A percentile compares a stretch with the other conserved stretches of the same genome.
Evolutionary conservation across 1,140 invertebrate genomes (phyloP).

Genomic region (Eumeta japonica): DNA sequence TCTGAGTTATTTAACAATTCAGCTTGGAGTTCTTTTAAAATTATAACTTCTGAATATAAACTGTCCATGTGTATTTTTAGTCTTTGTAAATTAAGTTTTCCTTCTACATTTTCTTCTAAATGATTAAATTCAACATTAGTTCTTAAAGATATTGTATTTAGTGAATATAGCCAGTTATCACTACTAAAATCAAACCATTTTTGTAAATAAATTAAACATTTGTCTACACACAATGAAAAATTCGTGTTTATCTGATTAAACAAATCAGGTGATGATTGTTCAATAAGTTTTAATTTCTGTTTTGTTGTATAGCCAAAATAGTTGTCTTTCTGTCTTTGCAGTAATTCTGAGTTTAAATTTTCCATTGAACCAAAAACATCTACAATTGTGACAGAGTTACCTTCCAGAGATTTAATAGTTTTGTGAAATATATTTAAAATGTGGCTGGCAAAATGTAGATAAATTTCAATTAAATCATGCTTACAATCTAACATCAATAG

Average conservation of each 20-base stretch:
- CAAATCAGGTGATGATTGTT: slow-evolving; percentile 2
- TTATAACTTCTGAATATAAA: too few species aligned
- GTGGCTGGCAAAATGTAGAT: slow-evolving; percentile 3
- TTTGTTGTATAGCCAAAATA: slow-evolving; percentile 5
- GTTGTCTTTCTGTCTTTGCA: slow-evolving; percentile 1
- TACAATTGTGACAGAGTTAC: slow-evolving; percentile 5
- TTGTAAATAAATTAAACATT: slow-evolving; percentile 4
- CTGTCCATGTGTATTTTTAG: too few species aligned
- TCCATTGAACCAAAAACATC: slow-evolving; percentile 2
- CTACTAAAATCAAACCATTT: slow-evolving; percentile 3
- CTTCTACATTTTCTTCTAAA: slow-evolving; percentile 2
- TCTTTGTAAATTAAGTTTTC: slow-evolving; percentile 2
- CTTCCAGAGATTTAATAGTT: slow-evolving; percentile 3
- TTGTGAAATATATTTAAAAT: slow-evolving; percentile 4
- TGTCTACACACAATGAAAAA: slow-evolving; percentile 2
- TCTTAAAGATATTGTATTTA: background rate
- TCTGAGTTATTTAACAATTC: too few species aligned
- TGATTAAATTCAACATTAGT: too few species aligned
- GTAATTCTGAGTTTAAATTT: slow-evolving; percentile 2
- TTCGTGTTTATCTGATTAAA: background rate
- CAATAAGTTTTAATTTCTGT: slow-evolving; percentile 2
- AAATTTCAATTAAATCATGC: slow-evolving; percentile 3
- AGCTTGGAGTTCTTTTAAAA: too few species aligned
- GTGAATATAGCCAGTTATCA: slow-evolving; percentile 4
- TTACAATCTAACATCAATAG: slow-evolving; percentile 3